A percentile compares a stretch with the other conserved stretches of the same genome.
Conservation (phyloP, 2,113 vertebrate genomes). For the Odocoileus virginianus region DNA sequence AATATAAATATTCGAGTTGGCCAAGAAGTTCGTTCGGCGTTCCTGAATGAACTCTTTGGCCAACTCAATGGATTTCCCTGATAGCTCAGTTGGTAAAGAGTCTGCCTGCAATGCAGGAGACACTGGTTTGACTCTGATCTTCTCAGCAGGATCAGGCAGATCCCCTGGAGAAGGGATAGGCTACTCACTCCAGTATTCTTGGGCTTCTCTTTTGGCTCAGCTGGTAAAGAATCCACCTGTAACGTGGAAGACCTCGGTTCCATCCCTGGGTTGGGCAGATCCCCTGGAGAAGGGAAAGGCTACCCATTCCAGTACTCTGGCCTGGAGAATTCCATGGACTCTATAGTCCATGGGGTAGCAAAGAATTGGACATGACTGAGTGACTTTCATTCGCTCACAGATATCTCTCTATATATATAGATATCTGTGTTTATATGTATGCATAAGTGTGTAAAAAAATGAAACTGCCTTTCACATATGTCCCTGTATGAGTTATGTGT, state of each 20-base stretch:
- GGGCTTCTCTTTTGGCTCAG: not conserved
- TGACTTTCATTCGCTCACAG: not conserved
- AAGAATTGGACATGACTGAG: not conserved
- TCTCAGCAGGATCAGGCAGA: not conserved
- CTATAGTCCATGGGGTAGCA: not conserved
- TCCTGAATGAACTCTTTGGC: not conserved
- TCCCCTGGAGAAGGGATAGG: not conserved
- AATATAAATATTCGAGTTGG: not conserved
- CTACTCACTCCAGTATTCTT: not conserved
- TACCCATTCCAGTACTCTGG: not conserved
- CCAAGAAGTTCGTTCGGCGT: not conserved
- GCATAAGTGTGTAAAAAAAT: not conserved
- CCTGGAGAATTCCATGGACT: not conserved
- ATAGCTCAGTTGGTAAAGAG: not conserved
- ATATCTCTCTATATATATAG: not conserved
- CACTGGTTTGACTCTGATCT: not conserved
- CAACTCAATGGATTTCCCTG: not conserved
- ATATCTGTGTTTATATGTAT: not conserved
- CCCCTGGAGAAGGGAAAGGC: not conserved
- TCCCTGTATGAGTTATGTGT: not conserved
- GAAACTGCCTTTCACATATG: not conserved
- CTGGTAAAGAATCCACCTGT: not conserved
- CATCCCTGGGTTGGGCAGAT: not conserved
- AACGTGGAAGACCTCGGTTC: rapidly evolving
- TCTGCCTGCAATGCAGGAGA: not conserved